phyloP scores from a whole-genome alignment of 1,140 invertebrate genomes.

The Anoplolepis gracilipes region DNA sequence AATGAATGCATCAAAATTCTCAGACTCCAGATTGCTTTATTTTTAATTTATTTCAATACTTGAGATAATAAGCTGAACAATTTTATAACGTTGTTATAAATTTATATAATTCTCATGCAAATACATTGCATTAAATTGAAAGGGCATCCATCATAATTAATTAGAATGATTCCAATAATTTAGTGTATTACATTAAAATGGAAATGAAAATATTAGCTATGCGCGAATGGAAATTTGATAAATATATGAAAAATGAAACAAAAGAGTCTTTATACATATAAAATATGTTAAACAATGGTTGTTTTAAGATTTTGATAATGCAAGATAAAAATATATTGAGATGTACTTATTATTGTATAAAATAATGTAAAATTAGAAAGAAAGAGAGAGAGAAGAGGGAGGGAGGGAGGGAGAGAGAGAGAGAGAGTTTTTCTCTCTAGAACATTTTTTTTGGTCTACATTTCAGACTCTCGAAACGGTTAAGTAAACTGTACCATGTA shows the following conservation, averaged over 20 bases:
- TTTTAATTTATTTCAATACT: conserved; percentile 33
- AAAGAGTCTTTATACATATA: not conserved
- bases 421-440: too few relatives aligned
- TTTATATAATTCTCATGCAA: not conserved
- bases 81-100: conserved; percentile 10
- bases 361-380: not conserved
- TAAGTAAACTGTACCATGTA: conserved; percentile 59
- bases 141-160: not conserved
- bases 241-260: not conserved
- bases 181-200: not conserved
- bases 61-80: not conserved
- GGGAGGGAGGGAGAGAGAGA: too few relatives aligned
- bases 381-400: too few relatives aligned
- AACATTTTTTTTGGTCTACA: not conserved
- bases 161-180: not conserved
- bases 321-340: not conserved
- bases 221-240: not conserved
- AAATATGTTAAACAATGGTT: not conserved
- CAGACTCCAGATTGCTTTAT: conserved; percentile 5
- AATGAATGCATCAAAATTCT: conserved; percentile 25
- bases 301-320: not conserved
- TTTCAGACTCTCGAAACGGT: conserved; percentile 21
- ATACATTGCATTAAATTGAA: not conserved
- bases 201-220: not conserved
- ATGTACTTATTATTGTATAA: not conserved